Conservation (phyloP, 2,888 invertebrate species). For the Mesochorus sp. region DNA sequence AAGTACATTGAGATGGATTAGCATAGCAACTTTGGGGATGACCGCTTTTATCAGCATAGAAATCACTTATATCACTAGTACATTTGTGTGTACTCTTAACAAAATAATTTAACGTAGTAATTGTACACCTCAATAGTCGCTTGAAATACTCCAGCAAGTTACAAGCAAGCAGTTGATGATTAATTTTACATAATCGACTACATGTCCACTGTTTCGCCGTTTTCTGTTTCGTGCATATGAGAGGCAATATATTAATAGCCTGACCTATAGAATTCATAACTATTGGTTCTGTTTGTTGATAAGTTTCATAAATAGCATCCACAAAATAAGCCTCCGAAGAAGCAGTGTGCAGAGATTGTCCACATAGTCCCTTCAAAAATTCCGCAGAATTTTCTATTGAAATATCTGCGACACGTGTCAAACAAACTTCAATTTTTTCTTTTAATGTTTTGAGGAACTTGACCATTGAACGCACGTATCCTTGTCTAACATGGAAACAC, state of each 20-base stretch:
- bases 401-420: conserved; percentile 1
- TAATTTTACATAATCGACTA: conserved; percentile 9
- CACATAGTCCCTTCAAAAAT: neutral
- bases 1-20: too few relatives aligned
- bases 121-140: too few relatives aligned
- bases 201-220: conserved; percentile 7
- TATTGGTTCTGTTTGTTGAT: conserved; percentile 1
- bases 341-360: conserved; percentile 7
- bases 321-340: conserved; percentile 3
- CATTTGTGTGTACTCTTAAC: too few relatives aligned
- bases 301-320: conserved; percentile 1
- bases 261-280: conserved; percentile 24
- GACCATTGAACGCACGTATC: neutral
- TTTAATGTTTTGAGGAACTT: neutral
- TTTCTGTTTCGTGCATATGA: conserved; percentile 11
- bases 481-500: neutral
- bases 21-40: too few relatives aligned
- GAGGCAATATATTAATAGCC: conserved; percentile 20
- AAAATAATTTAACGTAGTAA: too few relatives aligned
- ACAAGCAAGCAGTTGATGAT: too few relatives aligned
- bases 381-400: neutral
- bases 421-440: conserved; percentile 1
- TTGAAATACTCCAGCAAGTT: too few relatives aligned
- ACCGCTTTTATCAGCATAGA: too few relatives aligned
- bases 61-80: too few relatives aligned